Evolutionary conservation across 1,140 invertebrate genomes (phyloP).

Genomic region (Drosophila rhopaloa): DNA sequence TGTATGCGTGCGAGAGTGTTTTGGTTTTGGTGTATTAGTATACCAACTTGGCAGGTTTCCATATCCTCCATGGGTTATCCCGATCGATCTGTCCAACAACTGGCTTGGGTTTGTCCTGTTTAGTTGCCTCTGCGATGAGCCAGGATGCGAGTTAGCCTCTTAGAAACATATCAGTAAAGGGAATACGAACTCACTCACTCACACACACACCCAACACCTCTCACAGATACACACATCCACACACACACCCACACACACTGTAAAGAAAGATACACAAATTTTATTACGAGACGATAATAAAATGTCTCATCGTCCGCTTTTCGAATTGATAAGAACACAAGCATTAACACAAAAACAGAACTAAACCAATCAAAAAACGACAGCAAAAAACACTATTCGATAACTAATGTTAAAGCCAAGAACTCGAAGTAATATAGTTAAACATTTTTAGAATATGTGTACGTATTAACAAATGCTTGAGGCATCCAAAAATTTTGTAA

Average conservation of each 20-base stretch:
- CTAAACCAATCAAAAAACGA: constrained; percentile 15
- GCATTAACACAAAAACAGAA: constrained; percentile 7
- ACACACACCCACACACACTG: constrained; percentile 43
- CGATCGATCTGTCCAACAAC: constrained; percentile 35
- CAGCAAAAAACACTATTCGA: constrained; percentile 32
- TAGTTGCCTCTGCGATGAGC: constrained; percentile 47
- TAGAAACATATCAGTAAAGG: constrained; percentile 79
- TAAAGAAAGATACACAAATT: constrained; percentile 65
- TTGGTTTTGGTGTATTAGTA: constrained; percentile 8
- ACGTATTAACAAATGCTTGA: constrained; percentile 60
- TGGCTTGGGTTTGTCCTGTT: constrained; percentile 32
- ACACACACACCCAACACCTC: constrained; percentile 11
- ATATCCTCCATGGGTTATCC: constrained; percentile 20
- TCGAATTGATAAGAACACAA: constrained; percentile 55
- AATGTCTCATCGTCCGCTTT: constrained; percentile 76
- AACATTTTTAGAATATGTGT: constrained; percentile 51
- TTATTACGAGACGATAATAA: constrained; percentile 71
- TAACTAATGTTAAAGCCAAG: constrained; percentile 44
- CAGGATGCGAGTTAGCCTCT: constrained; percentile 80
- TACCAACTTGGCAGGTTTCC: background rate
- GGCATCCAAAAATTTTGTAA: constrained; percentile 62
- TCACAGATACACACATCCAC: constrained; percentile 27
- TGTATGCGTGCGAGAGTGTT: constrained; percentile 35
- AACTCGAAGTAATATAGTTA: constrained; percentile 51
- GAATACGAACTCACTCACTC: constrained; percentile 59